A percentile compares a stretch with the other conserved stretches of the same genome.
Evolutionary conservation across 2,113 vertebrate species (phyloP).

Genomic region (Sturnus vulgaris): DNA sequence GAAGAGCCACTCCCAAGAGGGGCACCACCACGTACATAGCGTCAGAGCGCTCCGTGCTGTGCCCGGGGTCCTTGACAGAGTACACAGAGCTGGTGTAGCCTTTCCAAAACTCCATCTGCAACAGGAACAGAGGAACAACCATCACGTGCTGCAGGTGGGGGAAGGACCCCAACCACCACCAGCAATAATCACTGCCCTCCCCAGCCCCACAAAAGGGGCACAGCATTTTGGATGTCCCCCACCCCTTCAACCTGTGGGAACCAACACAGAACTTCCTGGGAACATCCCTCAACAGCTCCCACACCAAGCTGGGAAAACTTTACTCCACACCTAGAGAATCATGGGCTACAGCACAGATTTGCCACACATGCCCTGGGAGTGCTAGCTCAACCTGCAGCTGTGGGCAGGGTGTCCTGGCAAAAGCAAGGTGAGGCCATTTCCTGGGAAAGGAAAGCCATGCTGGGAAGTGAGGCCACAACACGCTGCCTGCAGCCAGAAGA

Average conservation of each 20-base stretch:
- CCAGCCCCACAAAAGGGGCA: background rate
- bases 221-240: background rate
- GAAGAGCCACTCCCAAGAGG: conserved; percentile 84
- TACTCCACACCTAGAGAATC: background rate
- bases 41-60: conserved; percentile 73
- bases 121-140: background rate
- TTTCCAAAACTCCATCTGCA: conserved; percentile 90
- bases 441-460: background rate
- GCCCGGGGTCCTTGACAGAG: conserved; percentile 77
- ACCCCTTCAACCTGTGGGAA: background rate
- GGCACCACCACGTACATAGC: conserved; percentile 86
- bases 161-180: background rate
- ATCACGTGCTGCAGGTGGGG: background rate
- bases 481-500: background rate
- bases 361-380: accelerated
- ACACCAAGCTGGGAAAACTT: background rate
- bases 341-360: background rate
- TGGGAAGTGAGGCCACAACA: background rate
- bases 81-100: conserved; percentile 76
- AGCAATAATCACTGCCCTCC: background rate
- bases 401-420: background rate
- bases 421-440: background rate
- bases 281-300: background rate
- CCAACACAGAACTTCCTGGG: background rate
- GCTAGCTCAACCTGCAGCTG: background rate